Evolutionary conservation across 2,888 invertebrate species (phyloP), one percentile per base, ranked within the genome.

Genomic region (Corythucha ciliata): DNA sequence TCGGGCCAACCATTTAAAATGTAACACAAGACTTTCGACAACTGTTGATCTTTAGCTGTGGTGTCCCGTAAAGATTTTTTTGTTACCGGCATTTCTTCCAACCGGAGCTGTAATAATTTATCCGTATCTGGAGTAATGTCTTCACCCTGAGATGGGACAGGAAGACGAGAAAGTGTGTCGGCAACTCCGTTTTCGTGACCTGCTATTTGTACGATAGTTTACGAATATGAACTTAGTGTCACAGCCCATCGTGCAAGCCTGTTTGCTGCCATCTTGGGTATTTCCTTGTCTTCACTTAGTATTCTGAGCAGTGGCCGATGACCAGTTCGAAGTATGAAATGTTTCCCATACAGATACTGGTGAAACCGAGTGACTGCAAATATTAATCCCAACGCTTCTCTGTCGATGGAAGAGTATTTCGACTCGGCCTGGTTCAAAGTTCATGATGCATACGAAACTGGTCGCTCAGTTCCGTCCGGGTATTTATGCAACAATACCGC

Each of bases 261-360:
- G 26, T 56, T 52, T 8, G 54, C 56, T 25, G 53, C 53, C 45
- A 58, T 54, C 18, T 32, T 41, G 26, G 56, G 56, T 5, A 57
- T 46, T 8, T 46, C 50, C 14, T 53, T 53, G 16, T 55, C 52
- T 21, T 57, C 8, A 8, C 7, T 21, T 22, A 14, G 22, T 8
- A 12, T 16, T 16, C 6, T 20, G 21, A 20, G 18, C 18, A 39
- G 21, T 29, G 29, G 29, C 29, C 12, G 8, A 12, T 29, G 29
- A 12, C 12, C 29, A 10, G 29, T 29, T 29, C 29, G 8, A 8
- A 29, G 12, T 12, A 29, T 12, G 29, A 29, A 29, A 10, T 29
- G 10, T 29, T 12, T 8, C 10, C 29, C 29, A 10, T 12, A 12
- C 8, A 29, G 29, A 12, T 29, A 29, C 29, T 29, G 29, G 29